Conservation (phyloP, 2,888 invertebrate genomes). For the Synergus gifuensis region DNA sequence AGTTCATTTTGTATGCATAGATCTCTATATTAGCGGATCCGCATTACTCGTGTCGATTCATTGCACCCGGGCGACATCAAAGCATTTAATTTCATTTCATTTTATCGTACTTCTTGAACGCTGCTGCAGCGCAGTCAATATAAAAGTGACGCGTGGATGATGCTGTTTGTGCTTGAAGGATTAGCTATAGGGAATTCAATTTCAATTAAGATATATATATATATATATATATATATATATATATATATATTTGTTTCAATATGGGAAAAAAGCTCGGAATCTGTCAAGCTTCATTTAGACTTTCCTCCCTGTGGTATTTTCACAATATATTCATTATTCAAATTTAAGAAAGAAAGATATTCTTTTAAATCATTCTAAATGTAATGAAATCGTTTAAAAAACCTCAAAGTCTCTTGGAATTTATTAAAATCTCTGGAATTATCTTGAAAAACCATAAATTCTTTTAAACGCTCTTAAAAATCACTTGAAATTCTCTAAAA, state of each 20-base stretch:
- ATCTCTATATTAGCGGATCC: constrained; percentile 49
- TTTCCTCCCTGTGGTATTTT: too few species aligned
- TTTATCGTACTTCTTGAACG: constrained; percentile 50
- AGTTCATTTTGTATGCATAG: constrained; percentile 42
- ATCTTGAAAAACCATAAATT: too few species aligned
- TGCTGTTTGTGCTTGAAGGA: constrained; percentile 28
- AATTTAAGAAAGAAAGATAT: too few species aligned
- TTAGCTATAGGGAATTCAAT: background rate
- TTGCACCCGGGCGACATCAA: constrained; percentile 57
- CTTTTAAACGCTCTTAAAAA: too few species aligned
- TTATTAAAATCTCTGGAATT: too few species aligned
- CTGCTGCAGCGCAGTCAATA: constrained; percentile 53
- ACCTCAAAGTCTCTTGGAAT: too few species aligned
- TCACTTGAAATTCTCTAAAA: too few species aligned
- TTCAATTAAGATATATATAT: background rate
- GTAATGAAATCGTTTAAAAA: too few species aligned
- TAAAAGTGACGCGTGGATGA: constrained; percentile 44
- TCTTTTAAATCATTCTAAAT: too few species aligned
- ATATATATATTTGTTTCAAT: background rate
- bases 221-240: too few species aligned
- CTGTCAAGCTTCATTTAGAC: too few species aligned
- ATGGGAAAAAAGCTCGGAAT: background rate
- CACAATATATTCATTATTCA: too few species aligned
- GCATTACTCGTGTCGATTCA: constrained; percentile 43
- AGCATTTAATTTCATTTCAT: constrained; percentile 57